Evolutionary conservation across 2,888 invertebrate genomes (phyloP), one percentile per base, ranked within the genome.

Genomic region (Lampropteryx suffumata): DNA sequence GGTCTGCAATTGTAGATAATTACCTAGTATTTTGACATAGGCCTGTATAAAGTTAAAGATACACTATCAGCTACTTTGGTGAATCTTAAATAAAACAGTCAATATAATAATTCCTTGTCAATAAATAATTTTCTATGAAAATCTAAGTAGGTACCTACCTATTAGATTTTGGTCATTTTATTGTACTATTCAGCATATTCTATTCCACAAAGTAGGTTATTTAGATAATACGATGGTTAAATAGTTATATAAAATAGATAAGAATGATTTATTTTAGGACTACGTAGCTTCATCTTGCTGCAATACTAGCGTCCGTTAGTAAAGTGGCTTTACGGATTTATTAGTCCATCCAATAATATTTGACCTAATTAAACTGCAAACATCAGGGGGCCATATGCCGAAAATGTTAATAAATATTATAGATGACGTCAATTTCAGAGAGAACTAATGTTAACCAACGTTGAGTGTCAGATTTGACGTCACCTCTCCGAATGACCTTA

Each of bases 141-240:
- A 50, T 52, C 46, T 55, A 42, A 59, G 59, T 55, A n/a, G n/a
- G n/a, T n/a, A n/a, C n/a, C n/a, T n/a, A 64, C 62, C 63, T 36
- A 12, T 17, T 17, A 17, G 17, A 58, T 56, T 64, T 82, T 83
- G 81, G 79, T 85, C 80, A 71, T 69, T 78, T 84, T 84, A 84
- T 86, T 86, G 84, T 85, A 82, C 84, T 82, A 64, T 76, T 79
- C 77, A 82, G 79, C 75, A 61, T 59, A 40, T 39, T 47, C n/a
- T 8, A 36, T 63, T 71, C 44, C 30, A 57, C 46, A 58, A 54
- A 46, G 32, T 21, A 21, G 21, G 5, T 32, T n/a, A 35, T 39
- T 39, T 24, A 5, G 21, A 21, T 3, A 21, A 2, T 3, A 24
- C 24, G 24, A 24, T 6, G 17, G 4, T n/a, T n/a, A 17, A 17